Percentiles rank a stretch among this genome's conserved stretches.
Evolutionary conservation across 1,140 invertebrate genomes (phyloP).

Genomic region (Pomacea maculata): DNA sequence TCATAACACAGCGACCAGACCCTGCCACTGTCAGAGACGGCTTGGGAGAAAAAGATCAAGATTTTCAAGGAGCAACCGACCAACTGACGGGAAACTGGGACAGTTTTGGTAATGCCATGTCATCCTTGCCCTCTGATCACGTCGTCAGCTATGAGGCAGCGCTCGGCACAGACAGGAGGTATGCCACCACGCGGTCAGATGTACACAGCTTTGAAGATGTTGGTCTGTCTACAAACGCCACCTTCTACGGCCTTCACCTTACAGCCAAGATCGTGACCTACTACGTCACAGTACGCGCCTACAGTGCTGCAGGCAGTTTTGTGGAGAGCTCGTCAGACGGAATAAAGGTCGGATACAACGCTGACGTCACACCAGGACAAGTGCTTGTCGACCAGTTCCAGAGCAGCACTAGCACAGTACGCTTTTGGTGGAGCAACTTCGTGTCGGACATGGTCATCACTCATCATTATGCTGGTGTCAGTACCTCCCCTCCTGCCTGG

Average conservation of each 20-base stretch:
- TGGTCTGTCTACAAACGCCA: slow-evolving; percentile 29
- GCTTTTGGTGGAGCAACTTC: slow-evolving; percentile 32
- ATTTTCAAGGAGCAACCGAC: slow-evolving; percentile 34
- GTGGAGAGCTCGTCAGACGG: slow-evolving; percentile 40
- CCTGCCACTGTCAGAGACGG: slow-evolving; percentile 38
- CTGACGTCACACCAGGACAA: slow-evolving; percentile 28
- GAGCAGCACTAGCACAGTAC: slow-evolving; percentile 23
- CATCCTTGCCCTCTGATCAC: slow-evolving; percentile 31
- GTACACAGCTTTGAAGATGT: slow-evolving; percentile 38
- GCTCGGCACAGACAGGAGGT: slow-evolving; percentile 35
- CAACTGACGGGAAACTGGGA: slow-evolving; percentile 40
- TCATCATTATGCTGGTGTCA: slow-evolving; percentile 26
- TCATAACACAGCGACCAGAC: slow-evolving; percentile 32
- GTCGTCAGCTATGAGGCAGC: slow-evolving; percentile 39
- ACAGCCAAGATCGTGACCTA: slow-evolving; percentile 38
- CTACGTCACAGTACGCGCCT: slow-evolving; percentile 40
- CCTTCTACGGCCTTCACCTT: slow-evolving; percentile 34
- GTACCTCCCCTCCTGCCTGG: not conserved
- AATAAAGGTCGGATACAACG: slow-evolving; percentile 34
- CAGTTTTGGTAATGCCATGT: slow-evolving; percentile 28
- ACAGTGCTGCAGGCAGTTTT: slow-evolving; percentile 40
- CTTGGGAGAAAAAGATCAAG: slow-evolving; percentile 21
- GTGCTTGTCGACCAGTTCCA: slow-evolving; percentile 26
- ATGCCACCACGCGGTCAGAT: slow-evolving; percentile 24
- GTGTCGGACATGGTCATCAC: slow-evolving; percentile 38